phyloP scores from a whole-genome alignment of 1,140 invertebrate species.

The Venustaconcha ellipsiformis region DNA sequence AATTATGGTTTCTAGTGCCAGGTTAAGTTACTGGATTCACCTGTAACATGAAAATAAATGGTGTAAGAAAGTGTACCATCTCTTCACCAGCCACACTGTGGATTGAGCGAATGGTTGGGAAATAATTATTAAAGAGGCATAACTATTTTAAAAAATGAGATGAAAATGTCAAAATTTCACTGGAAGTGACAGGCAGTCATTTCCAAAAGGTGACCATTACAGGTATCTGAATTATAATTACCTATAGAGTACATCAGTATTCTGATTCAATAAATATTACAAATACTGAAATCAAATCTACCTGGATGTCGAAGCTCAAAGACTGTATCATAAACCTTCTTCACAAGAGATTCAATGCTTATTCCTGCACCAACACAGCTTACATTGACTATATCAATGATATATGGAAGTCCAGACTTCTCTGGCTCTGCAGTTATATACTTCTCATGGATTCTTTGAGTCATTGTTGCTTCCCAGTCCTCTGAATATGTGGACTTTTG shows the following conservation, averaged over 20 bases:
- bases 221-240: background rate
- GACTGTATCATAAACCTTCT: conserved; percentile 93
- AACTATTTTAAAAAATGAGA: too few species aligned
- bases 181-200: too few species aligned
- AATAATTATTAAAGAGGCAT: too few species aligned
- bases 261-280: background rate
- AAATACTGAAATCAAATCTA: conserved; percentile 26
- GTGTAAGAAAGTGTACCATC: too few species aligned
- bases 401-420: conserved; percentile 93
- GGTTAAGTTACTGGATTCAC: too few species aligned
- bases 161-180: too few species aligned
- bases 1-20: too few species aligned
- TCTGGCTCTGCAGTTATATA: conserved; percentile 96
- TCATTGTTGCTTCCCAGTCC: conserved; percentile 81
- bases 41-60: too few species aligned
- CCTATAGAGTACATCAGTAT: background rate
- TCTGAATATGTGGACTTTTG: conserved; percentile 81
- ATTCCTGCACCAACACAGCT: conserved; percentile 84
- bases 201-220: too few species aligned
- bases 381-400: conserved; percentile 94
- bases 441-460: conserved; percentile 60
- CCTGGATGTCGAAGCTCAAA: conserved; percentile 76
- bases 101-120: too few species aligned
- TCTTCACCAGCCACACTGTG: too few species aligned
- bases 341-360: conserved; percentile 91